Evolutionary conservation across 2,888 invertebrate genomes (phyloP).

Genomic region (Allolobophora icterica): DNA sequence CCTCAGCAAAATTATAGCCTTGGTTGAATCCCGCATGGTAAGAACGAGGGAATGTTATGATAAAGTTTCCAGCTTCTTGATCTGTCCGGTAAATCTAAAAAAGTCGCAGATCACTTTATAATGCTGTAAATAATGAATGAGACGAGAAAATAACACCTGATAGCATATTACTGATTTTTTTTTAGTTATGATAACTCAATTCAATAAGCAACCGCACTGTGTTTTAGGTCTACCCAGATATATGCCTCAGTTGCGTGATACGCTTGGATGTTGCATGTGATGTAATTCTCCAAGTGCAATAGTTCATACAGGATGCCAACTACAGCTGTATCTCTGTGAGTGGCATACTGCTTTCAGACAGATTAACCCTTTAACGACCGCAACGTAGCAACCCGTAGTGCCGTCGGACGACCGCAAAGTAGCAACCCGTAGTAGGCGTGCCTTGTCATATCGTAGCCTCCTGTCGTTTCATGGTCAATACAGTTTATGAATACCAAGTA

Average conservation of each 20-base stretch:
- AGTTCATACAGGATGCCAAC: neutral
- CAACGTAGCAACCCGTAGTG: too few relatives aligned
- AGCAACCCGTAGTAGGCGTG: too few relatives aligned
- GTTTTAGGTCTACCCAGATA: neutral
- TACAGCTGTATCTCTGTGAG: neutral
- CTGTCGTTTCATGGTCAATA: too few relatives aligned
- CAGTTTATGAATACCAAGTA: too few relatives aligned
- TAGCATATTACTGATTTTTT: neutral
- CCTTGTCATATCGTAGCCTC: too few relatives aligned
- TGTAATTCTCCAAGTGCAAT: neutral
- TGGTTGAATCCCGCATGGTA: conserved; percentile 99
- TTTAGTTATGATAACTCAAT: neutral
- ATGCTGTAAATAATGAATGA: too few relatives aligned
- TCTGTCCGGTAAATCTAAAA: conserved; percentile 78
- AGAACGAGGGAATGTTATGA: conserved; percentile 97
- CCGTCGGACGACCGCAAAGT: too few relatives aligned
- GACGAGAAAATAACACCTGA: neutral
- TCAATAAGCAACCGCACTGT: neutral
- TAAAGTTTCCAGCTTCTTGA: conserved; percentile 97
- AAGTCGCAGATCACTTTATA: neutral
- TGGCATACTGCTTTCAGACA: neutral
- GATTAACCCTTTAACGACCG: too few relatives aligned
- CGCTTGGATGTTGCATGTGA: neutral
- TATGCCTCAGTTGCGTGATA: neutral
- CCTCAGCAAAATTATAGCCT: conserved; percentile 98